These are phyloP conservation scores for Furcula furcula DNA, from an alignment of 2,888 invertebrate genomes.

Conservation along the genomic window DNA sequence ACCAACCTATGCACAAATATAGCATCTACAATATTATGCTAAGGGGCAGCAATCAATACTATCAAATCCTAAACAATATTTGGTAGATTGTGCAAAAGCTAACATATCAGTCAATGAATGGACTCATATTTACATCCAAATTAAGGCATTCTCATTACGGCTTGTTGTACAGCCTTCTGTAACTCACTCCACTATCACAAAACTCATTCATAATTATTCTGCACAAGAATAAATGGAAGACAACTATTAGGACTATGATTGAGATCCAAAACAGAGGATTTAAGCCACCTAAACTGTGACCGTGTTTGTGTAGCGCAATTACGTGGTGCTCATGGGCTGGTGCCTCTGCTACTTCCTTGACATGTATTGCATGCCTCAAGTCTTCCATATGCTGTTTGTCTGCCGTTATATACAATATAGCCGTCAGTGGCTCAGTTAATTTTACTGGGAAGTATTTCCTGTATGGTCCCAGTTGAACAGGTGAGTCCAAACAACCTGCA, in stretches of 20 bases:
- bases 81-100: slow-evolving; percentile 29
- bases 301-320: slow-evolving; percentile 94
- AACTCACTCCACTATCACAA: slow-evolving; percentile 86
- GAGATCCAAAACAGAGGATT: slow-evolving; percentile 96
- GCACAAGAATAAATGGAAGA: slow-evolving; percentile 96
- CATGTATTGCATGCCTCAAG: slow-evolving; percentile 94
- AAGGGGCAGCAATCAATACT: background rate
- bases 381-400: slow-evolving; percentile 95
- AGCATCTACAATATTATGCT: background rate
- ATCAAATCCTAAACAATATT: background rate
- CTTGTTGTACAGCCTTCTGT: slow-evolving; percentile 87
- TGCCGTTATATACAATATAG: slow-evolving; percentile 94
- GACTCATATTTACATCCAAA: slow-evolving; percentile 29
- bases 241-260: slow-evolving; percentile 91
- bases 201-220: slow-evolving; percentile 96
- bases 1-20: background rate
- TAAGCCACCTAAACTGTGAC: slow-evolving; percentile 93
- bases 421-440: slow-evolving; percentile 93
- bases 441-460: slow-evolving; percentile 92
- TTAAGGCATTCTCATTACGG: slow-evolving; percentile 61
- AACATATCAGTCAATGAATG: slow-evolving; percentile 40
- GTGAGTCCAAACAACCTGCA: slow-evolving; percentile 95
- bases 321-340: slow-evolving; percentile 96
- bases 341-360: slow-evolving; percentile 91
- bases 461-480: slow-evolving; percentile 86